Evolutionary conservation across 2,888 invertebrate species (phyloP).

Genomic region (Protophormia terraenovae): DNA sequence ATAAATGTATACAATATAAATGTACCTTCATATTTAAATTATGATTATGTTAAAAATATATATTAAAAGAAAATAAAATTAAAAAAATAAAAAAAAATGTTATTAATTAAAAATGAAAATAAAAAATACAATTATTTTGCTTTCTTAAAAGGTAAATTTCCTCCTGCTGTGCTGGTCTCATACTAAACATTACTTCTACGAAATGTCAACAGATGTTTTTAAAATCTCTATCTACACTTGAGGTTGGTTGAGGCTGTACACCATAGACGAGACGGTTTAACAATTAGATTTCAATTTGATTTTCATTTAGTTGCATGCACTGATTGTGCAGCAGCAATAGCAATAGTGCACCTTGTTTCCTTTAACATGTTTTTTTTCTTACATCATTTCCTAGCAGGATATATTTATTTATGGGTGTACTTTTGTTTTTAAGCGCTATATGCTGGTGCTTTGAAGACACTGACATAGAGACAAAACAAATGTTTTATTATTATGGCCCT

Average conservation of each 20-base stretch:
- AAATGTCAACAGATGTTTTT: slow-evolving; percentile 27
- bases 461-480: too few relatives aligned
- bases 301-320: neutral
- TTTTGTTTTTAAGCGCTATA: neutral
- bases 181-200: neutral
- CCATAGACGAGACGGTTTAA: neutral
- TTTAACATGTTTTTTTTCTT: slow-evolving; percentile 2
- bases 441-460: neutral
- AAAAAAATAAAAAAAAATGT: slow-evolving; percentile 15
- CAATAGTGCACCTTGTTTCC: slow-evolving; percentile 18
- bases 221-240: neutral
- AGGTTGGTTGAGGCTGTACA: neutral
- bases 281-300: slow-evolving; percentile 48
- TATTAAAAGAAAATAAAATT: slow-evolving; percentile 9
- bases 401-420: slow-evolving; percentile 14
- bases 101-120: slow-evolving; percentile 26
- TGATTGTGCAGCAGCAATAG: neutral
- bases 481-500: too few relatives aligned
- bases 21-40: slow-evolving; percentile 39
- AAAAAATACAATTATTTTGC: neutral
- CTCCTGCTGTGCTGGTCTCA: neutral
- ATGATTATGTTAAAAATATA: slow-evolving; percentile 39
- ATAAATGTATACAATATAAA: slow-evolving; percentile 4
- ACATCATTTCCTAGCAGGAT: slow-evolving; percentile 19
- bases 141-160: neutral